Percentiles rank a stretch among this genome's conserved stretches.
phyloP scores from a whole-genome alignment of 2,113 vertebrate genomes.

The Eptatretus burgeri region DNA sequence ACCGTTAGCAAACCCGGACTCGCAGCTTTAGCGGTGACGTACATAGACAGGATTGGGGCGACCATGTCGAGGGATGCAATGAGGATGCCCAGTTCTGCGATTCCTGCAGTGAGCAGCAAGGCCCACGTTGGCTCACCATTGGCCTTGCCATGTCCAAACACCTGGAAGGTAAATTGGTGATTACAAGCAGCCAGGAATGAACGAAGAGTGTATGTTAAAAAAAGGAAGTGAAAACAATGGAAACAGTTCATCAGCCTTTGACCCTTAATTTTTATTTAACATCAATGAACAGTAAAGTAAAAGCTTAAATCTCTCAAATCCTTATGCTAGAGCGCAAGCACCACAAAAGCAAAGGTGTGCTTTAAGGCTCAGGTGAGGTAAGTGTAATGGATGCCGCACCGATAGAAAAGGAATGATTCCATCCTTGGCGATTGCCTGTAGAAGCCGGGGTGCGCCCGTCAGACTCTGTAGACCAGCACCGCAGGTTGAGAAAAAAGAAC shows the following conservation, averaged over 20 bases:
- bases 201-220: too few species aligned
- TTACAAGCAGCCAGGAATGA: too few species aligned
- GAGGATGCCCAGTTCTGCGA: conserved; percentile 88
- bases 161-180: conserved; percentile 16
- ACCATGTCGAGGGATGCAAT: conserved; percentile 81
- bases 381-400: conserved; percentile 19
- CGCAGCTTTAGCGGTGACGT: conserved; percentile 13
- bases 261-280: too few species aligned
- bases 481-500: conserved; percentile 87
- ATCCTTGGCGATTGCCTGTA: conserved; percentile 74
- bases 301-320: too few species aligned
- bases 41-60: conserved; percentile 95
- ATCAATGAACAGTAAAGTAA: too few species aligned
- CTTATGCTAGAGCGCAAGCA: too few species aligned
- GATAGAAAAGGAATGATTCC: conserved; percentile 70
- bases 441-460: conserved; percentile 63
- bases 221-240: too few species aligned
- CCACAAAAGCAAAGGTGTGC: too few species aligned
- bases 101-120: conserved; percentile 62
- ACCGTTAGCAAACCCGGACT: too few species aligned
- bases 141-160: conserved; percentile 83
- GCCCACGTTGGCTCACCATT: conserved; percentile 95
- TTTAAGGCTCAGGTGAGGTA: neutral
- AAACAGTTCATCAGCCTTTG: too few species aligned
- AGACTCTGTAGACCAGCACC: conserved; percentile 78